Percentiles rank a stretch among this genome's conserved stretches.
Evolutionary conservation across 2,888 invertebrate species (phyloP).

Genomic region (Machimus rusticus): DNA sequence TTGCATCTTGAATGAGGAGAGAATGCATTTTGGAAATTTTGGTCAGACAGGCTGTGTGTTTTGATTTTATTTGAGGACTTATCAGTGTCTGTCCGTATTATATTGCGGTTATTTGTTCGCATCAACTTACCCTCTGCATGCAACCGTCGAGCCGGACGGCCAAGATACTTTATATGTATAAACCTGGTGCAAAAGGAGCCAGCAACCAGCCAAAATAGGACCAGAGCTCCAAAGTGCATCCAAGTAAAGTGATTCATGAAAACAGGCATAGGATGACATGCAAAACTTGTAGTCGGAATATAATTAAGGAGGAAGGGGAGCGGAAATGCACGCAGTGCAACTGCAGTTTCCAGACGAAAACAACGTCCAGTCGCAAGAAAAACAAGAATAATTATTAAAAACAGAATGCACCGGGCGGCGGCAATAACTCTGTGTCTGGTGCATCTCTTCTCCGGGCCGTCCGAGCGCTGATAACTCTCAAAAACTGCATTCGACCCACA

Average conservation of each 20-base stretch:
- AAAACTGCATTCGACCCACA: slow-evolving; percentile 41
- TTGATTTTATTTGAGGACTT: slow-evolving; percentile 37
- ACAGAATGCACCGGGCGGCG: not conserved
- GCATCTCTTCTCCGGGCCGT: not conserved
- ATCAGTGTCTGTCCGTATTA: slow-evolving; percentile 29
- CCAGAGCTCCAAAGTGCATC: slow-evolving; percentile 32
- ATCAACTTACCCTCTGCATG: slow-evolving; percentile 36
- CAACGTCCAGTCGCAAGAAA: slow-evolving; percentile 29
- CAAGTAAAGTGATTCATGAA: slow-evolving; percentile 38
- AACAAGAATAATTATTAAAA: slow-evolving; percentile 31
- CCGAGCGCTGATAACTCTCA: not conserved
- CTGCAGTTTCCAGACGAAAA: slow-evolving; percentile 41
- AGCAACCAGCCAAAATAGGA: slow-evolving; percentile 30
- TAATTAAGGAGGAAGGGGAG: slow-evolving; percentile 22
- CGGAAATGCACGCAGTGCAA: slow-evolving; percentile 12
- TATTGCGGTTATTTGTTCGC: slow-evolving; percentile 38
- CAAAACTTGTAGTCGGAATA: slow-evolving; percentile 34
- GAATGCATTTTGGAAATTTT: slow-evolving; percentile 29
- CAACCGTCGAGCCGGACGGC: not conserved
- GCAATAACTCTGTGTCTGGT: not conserved
- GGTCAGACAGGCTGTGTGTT: slow-evolving; percentile 26
- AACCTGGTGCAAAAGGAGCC: slow-evolving; percentile 3
- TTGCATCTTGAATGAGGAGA: slow-evolving; percentile 35
- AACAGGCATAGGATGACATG: slow-evolving; percentile 37
- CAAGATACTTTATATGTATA: slow-evolving; percentile 24